phyloP scores from a whole-genome alignment of 2,888 invertebrate species.

The Dryobotodes eremita region DNA sequence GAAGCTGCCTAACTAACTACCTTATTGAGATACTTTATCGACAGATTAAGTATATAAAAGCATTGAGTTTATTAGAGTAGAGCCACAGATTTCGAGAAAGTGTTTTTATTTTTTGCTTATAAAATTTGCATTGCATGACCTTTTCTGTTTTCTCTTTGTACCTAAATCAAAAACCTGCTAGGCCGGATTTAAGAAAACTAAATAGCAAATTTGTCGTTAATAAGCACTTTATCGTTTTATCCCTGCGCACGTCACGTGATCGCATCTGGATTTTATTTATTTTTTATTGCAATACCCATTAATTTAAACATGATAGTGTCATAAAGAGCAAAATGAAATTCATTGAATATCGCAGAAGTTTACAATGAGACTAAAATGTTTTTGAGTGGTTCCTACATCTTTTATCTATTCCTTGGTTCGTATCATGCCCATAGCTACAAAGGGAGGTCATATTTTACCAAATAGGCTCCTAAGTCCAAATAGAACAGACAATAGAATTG shows the following conservation, averaged over 20 bases:
- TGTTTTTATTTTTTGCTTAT: background rate
- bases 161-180: conserved; percentile 39
- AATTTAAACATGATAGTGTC: background rate
- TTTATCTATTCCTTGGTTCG: background rate
- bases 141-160: conserved; percentile 29
- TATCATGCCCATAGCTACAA: no score
- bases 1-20: conserved; percentile 9
- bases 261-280: conserved; percentile 25
- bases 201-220: conserved; percentile 13
- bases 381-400: background rate
- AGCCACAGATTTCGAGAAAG: conserved; percentile 20
- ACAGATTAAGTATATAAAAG: conserved; percentile 9
- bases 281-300: background rate
- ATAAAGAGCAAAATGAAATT: background rate
- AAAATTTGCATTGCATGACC: conserved; percentile 30
- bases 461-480: conserved; percentile 14
- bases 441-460: background rate
- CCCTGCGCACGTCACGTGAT: background rate
- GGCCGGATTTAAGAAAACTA: conserved; percentile 42
- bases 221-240: conserved; percentile 17
- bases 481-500: conserved; percentile 39
- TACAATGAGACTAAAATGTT: background rate
- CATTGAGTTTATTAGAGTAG: background rate
- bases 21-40: conserved; percentile 7
- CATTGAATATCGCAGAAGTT: background rate